Conservation (phyloP, 2,797 vertebrate genomes). For the Apodemus agrarius region DNA sequence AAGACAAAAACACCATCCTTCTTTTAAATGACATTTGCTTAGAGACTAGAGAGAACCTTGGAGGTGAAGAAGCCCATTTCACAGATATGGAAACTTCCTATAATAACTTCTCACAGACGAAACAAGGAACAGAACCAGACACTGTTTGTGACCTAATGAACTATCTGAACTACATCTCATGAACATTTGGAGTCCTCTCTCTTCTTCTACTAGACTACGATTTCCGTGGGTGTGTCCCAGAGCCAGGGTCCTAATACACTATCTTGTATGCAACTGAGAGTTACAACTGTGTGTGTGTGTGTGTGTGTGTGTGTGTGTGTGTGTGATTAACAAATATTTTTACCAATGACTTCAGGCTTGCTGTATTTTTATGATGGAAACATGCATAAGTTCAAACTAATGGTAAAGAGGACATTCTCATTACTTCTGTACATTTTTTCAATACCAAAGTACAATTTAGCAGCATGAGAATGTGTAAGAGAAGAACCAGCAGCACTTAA, state of each 20-base stretch:
- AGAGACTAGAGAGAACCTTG: neutral
- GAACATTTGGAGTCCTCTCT: neutral
- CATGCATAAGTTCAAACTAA: constrained; percentile 44
- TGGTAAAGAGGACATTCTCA: constrained; percentile 35
- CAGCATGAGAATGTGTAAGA: constrained; percentile 66
- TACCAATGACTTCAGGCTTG: neutral
- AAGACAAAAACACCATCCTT: neutral
- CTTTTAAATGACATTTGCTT: constrained; percentile 51
- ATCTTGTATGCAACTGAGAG: neutral
- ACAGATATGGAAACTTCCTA: neutral
- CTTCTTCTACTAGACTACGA: neutral
- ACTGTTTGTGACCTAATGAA: neutral
- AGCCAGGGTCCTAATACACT: neutral
- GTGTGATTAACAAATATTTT: constrained; percentile 51
- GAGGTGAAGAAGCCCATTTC: neutral
- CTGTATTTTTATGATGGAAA: neutral
- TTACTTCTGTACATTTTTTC: constrained; percentile 68
- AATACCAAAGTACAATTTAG: constrained; percentile 64
- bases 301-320: neutral
- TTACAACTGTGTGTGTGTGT: neutral
- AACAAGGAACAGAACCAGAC: neutral
- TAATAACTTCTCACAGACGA: neutral
- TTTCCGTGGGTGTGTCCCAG: neutral
- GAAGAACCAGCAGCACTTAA: neutral
- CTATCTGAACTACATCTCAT: neutral